Evolutionary conservation across 2,113 vertebrate genomes (phyloP), one percentile per base, ranked within the genome.

Genomic region (Eurypyga helias): DNA sequence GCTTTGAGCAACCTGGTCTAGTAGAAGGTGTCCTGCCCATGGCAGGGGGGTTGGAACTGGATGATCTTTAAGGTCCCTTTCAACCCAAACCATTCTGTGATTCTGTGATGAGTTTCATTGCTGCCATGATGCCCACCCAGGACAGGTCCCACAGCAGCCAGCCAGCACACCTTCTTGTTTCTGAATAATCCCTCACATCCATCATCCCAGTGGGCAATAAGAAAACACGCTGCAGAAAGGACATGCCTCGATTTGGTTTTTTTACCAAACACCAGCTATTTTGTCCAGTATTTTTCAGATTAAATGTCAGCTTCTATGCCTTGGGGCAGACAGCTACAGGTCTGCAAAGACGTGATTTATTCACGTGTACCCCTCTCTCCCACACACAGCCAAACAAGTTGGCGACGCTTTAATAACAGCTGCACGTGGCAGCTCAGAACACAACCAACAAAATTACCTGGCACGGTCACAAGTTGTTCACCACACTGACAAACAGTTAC

Each of bases 401-500:
- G 49, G 67, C 0, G 0, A 19, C 54, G 43, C 66, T 72, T 48
- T 73, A 76, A 86, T 46, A 94, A n/a, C 82, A 97, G 62, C 86
- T 91, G 89, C 87, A 82, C 3, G 10, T 80, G 78, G 89, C 19
- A 5, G 82, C 90, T 95, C 92, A 85, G 78, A 96, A 89, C 64
- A 85, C 65, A 89, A 86, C 58, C 1, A 3, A 72, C 6, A 29
- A 80, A 96, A 93, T 91, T 52, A 95, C 78, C 91, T 95, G 93
- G 91, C 91, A 83, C 1, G 0, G 66, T n/a, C 9, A 20, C 82
- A 85, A 88, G 62, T 34, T 82, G 17, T n/a, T 90, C 87, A 72
- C 90, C 49, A 0, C 58, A 57, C 43, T 46, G 92, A 88, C 77
- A 84, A 96, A 97, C 95, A 84, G 91, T 89, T 89, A 89, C 84